These are phyloP conservation scores for Schizopygopsis malacanthus DNA, from an alignment of 2,797 vertebrate species.

Conservation along the genomic window DNA sequence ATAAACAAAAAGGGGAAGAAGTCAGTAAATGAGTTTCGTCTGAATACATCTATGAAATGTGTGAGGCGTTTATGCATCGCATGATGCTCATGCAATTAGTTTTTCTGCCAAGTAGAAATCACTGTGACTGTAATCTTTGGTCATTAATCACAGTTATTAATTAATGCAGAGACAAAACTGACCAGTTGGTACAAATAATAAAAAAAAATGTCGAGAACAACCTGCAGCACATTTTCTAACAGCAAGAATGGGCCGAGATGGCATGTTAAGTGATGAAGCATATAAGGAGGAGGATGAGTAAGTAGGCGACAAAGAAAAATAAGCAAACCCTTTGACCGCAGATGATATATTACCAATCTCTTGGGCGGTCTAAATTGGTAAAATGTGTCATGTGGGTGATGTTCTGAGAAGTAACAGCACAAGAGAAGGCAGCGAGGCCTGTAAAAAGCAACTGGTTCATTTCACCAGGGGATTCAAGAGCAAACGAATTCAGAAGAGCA, in stretches of 20 bases:
- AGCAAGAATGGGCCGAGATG: background rate
- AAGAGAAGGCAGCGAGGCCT: slow-evolving; percentile 58
- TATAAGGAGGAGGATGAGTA: background rate
- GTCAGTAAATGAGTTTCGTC: background rate
- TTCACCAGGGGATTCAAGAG: slow-evolving; percentile 57
- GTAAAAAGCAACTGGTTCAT: slow-evolving; percentile 65
- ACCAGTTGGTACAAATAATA: slow-evolving; percentile 46
- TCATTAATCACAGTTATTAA: slow-evolving; percentile 35
- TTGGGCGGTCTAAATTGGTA: slow-evolving; percentile 55
- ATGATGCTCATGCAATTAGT: slow-evolving; percentile 21
- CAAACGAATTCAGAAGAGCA: slow-evolving; percentile 31
- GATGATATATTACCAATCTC: slow-evolving; percentile 60
- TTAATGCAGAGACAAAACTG: slow-evolving; percentile 46
- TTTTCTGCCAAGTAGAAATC: slow-evolving; percentile 26
- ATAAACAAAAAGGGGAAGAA: background rate
- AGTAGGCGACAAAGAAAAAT: slow-evolving; percentile 28
- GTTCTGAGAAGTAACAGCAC: slow-evolving; percentile 36
- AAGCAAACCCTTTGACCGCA: slow-evolving; percentile 50
- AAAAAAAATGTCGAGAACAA: slow-evolving; percentile 36
- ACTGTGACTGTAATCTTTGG: slow-evolving; percentile 38
- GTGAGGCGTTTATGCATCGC: slow-evolving; percentile 34
- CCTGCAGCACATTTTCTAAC: slow-evolving; percentile 40
- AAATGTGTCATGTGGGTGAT: slow-evolving; percentile 57
- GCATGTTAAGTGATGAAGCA: background rate
- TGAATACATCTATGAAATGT: slow-evolving; percentile 4